These are phyloP conservation scores for Aquatica leii DNA, from an alignment of 2,888 invertebrate genomes.

Conservation along the genomic window DNA sequence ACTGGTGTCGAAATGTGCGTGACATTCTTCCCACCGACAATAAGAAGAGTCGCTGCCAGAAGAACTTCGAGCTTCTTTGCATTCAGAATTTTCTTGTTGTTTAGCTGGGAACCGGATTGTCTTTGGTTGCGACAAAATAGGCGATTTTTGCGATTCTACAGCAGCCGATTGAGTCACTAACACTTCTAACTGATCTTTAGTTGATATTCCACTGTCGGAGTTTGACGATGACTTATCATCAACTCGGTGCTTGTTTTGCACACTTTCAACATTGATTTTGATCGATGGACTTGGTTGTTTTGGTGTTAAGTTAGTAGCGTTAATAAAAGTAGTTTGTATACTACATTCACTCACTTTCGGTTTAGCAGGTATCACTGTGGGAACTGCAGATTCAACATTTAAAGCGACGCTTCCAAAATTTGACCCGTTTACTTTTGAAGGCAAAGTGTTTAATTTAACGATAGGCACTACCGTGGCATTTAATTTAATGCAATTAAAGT, in stretches of 20 bases:
- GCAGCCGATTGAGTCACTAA: constrained; percentile 50
- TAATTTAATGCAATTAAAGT: constrained; percentile 59
- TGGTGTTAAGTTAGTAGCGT: constrained; percentile 27
- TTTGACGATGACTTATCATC: constrained; percentile 49
- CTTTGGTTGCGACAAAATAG: constrained; percentile 82
- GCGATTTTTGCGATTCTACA: constrained; percentile 68
- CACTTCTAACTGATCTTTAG: constrained; percentile 52
- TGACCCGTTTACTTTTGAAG: constrained; percentile 36
- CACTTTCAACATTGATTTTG: constrained; percentile 59
- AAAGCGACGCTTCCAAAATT: constrained; percentile 46
- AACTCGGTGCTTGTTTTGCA: constrained; percentile 39
- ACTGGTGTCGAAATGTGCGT: constrained; percentile 78
- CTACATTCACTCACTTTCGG: constrained; percentile 46
- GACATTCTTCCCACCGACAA: constrained; percentile 87
- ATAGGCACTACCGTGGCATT: constrained; percentile 62
- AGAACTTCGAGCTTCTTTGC: constrained; percentile 54
- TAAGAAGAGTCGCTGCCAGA: constrained; percentile 57
- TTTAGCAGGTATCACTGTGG: constrained; percentile 57
- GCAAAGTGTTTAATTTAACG: constrained; percentile 59
- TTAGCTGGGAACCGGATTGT: constrained; percentile 81
- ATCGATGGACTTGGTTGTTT: constrained; percentile 27
- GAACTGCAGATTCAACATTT: constrained; percentile 57
- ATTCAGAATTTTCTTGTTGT: constrained; percentile 55
- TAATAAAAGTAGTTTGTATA: constrained; percentile 19
- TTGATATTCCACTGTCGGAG: constrained; percentile 57